Base-by-base conservation (phyloP, 1,140 invertebrate species). In the Glossosoma conforme region DNA sequence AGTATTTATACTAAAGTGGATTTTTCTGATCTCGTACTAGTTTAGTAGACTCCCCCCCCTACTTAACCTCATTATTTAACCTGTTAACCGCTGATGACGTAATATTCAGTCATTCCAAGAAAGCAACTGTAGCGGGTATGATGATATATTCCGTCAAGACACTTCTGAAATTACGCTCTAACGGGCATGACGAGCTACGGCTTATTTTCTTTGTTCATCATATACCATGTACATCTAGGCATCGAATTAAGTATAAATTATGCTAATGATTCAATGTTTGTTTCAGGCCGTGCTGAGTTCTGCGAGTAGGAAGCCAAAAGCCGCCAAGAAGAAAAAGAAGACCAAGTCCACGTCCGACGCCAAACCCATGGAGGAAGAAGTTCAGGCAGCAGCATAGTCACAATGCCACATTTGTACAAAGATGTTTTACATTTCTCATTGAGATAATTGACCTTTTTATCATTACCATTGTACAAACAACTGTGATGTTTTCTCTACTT, bases 311-410 rank as follows among this genome's bases (percentile, higher is more conserved):
- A 91, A 90, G 67, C 75, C 86, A 4, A 85, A 83, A 58, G 92
- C 91, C 70, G 93, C 91, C 82, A 93, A 91, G 80, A 93, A 92
- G 82, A 90, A 87, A 77, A 83, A 82, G 79, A 79, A 82, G 33
- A 65, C 76, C 40, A 54, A 54, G 41, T 44, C 56, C 6, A 14
- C 55, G 4, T 19, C 28, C 1, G 50, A 57, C 22, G 49, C 49
- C 42, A 10, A 41, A 4, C 36, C 25, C 4, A 43, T 45, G 21
- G 50, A 28, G 5, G 50, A 45, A 18, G 50, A 52, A 2, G 38
- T 20, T 10, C 22, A 50, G 15, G 21, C 17, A 28, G 42, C 48
- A 3, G 48, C 43, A 36, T 51, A 44, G 36, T 9, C 35, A 28
- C n/a, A 8, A 6, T 28, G 6, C 24, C 24, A 28, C 24, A 28